Evolutionary conservation across 64 coral and sea anemone genomes (phyloP).

Genomic region (Porites australiensis): DNA sequence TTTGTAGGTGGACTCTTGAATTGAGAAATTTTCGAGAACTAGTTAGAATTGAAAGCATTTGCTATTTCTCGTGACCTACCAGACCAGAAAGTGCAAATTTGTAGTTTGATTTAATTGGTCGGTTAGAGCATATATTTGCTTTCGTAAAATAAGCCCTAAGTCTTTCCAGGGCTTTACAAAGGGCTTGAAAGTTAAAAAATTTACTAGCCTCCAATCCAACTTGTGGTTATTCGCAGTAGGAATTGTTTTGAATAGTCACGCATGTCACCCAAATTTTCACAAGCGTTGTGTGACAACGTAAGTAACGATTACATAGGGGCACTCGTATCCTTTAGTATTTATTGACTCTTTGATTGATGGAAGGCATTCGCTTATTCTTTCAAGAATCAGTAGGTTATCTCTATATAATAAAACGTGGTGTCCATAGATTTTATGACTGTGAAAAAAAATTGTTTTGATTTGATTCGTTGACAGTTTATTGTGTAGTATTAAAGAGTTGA

Average conservation of each 20-base stretch:
- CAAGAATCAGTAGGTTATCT: constrained; percentile 24
- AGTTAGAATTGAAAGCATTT: background rate
- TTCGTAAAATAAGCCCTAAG: background rate
- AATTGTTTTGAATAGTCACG: no score
- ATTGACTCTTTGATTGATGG: constrained; percentile 18
- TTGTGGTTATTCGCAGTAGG: background rate
- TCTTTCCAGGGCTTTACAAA: background rate
- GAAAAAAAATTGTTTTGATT: constrained; percentile 54
- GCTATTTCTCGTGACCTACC: background rate
- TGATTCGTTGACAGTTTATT: constrained; percentile 32
- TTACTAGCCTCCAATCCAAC: background rate
- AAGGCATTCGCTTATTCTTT: constrained; percentile 41
- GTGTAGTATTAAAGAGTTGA: constrained; percentile 38
- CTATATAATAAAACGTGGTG: constrained; percentile 1
- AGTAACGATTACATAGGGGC: no score
- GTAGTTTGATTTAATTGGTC: background rate
- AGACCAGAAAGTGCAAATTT: background rate
- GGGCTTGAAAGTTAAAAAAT: background rate
- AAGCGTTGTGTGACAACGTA: background rate
- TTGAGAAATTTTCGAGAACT: background rate
- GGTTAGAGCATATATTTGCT: no score
- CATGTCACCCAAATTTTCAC: background rate
- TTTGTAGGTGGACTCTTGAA: background rate
- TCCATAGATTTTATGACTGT: constrained; percentile 39
- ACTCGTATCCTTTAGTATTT: constrained; percentile 11